Evolutionary conservation across 2,113 vertebrate genomes (phyloP).

Genomic region (Dryoscopus gambensis): DNA sequence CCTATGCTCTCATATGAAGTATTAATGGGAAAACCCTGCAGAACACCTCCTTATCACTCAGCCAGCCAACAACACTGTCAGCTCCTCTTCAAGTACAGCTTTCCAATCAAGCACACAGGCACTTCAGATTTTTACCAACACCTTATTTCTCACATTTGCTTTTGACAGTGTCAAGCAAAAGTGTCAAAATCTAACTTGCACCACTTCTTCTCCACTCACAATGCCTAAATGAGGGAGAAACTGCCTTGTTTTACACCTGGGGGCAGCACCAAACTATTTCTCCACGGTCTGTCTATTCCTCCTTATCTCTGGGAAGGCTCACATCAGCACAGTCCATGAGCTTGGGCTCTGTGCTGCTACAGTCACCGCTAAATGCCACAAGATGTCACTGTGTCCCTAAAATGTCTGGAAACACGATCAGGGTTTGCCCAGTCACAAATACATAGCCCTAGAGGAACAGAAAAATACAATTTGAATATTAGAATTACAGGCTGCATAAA

Average conservation of each 20-base stretch:
- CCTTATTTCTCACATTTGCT: not conserved
- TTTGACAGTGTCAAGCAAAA: not conserved
- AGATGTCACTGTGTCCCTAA: slow-evolving; percentile 55
- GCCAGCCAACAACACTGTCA: not conserved
- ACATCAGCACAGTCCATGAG: not conserved
- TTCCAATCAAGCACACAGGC: not conserved
- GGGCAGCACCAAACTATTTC: not conserved
- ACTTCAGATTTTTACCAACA: not conserved
- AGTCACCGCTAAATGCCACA: slow-evolving; percentile 3
- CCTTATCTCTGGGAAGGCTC: not conserved
- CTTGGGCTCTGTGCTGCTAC: not conserved
- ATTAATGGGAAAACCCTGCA: not conserved
- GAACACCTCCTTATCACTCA: not conserved
- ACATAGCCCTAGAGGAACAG: not conserved
- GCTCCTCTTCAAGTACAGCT: not conserved
- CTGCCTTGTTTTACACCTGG: not conserved
- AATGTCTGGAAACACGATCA: not conserved
- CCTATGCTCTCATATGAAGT: not conserved
- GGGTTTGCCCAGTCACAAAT: not conserved
- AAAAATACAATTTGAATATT: not conserved
- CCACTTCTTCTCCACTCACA: not conserved
- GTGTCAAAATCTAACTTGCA: not conserved
- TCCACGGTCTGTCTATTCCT: not conserved
- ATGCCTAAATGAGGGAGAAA: not conserved
- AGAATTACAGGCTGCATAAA: not conserved